Conservation (phyloP, 2,113 vertebrate species). For the Chlorodrepanis virens region DNA sequence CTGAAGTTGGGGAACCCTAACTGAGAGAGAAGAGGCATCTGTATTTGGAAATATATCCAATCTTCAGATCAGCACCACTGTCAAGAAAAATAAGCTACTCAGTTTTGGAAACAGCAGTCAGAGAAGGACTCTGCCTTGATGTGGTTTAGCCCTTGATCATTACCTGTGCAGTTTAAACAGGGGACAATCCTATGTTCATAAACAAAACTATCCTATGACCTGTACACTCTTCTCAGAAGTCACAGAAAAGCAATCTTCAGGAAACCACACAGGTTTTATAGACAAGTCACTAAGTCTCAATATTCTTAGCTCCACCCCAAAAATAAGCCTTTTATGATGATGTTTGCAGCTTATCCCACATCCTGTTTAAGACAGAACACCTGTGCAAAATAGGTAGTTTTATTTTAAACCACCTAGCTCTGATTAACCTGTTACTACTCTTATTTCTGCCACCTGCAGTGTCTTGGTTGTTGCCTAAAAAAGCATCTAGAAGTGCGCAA, state of each 20-base stretch:
- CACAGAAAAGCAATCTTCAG: neutral
- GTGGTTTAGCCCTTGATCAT: neutral
- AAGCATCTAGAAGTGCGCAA: neutral
- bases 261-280: constrained; percentile 51
- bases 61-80: neutral
- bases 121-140: neutral
- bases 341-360: constrained; percentile 31
- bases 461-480: neutral
- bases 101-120: neutral
- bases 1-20: neutral
- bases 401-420: constrained; percentile 11
- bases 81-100: neutral
- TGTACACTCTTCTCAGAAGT: constrained; percentile 12
- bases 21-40: neutral
- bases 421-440: neutral
- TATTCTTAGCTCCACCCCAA: neutral
- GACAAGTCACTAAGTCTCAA: neutral
- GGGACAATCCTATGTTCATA: neutral
- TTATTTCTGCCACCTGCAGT: neutral
- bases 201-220: neutral
- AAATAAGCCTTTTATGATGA: neutral
- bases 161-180: neutral
- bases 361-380: constrained; percentile 46
- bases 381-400: neutral
- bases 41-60: neutral